Conservation (phyloP, 1,140 invertebrate species). For the Drosophila melanica region DNA sequence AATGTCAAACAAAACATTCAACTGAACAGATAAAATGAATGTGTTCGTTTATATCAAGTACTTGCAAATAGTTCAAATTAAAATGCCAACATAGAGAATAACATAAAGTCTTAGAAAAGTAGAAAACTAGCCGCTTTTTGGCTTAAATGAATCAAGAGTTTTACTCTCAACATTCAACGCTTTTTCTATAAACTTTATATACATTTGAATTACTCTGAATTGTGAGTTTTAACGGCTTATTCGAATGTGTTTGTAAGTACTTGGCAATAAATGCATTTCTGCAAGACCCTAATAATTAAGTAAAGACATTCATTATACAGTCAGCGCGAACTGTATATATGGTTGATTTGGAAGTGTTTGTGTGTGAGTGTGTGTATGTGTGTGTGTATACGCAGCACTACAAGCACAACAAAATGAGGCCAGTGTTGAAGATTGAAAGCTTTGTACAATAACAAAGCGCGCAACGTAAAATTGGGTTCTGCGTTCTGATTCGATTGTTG, state of each 20-base stretch:
- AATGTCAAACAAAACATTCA: not conserved
- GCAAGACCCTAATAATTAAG: constrained; percentile 2
- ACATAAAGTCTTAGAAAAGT: not conserved
- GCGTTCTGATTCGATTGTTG: constrained; percentile 22
- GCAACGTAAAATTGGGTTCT: constrained; percentile 40
- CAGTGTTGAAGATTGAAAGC: constrained; percentile 49
- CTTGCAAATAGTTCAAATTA: not conserved
- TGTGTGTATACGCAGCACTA: constrained; percentile 41
- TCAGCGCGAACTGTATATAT: not conserved
- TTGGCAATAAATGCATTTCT: constrained; percentile 1
- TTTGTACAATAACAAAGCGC: constrained; percentile 72
- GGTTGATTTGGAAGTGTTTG: constrained; percentile 5
- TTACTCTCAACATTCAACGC: not conserved
- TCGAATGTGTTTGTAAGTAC: not conserved
- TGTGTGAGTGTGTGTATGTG: constrained; percentile 15
- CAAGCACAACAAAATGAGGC: constrained; percentile 49
- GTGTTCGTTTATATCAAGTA: not conserved
- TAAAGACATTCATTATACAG: constrained; percentile 14
- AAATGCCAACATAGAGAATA: not conserved
- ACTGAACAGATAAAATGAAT: not conserved
- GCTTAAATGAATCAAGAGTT: no score
- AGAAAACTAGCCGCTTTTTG: no score
- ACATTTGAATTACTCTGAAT: no score
- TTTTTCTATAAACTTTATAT: not conserved
- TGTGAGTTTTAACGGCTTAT: not conserved